A percentile compares a stretch with the other conserved stretches of the same genome.
Evolutionary conservation across 2,113 vertebrate species (phyloP).

Genomic region (Herpetotheres cachinnans): DNA sequence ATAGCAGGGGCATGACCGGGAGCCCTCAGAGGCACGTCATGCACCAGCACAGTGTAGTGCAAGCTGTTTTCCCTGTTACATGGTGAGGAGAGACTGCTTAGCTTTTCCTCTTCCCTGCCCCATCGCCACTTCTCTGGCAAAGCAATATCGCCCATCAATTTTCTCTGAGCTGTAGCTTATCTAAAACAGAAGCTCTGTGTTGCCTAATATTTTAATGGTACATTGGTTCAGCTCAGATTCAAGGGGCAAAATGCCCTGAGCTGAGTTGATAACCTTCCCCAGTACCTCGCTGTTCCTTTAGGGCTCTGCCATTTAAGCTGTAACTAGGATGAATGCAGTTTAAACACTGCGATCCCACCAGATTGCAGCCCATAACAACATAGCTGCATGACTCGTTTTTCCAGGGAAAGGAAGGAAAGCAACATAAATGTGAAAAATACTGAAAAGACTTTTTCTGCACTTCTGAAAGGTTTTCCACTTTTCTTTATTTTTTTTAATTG

Average conservation of each 20-base stretch:
- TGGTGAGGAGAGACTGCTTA: not conserved
- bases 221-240: not conserved
- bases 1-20: not conserved
- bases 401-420: not conserved
- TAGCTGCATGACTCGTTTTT: not conserved
- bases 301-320: slow-evolving; percentile 26
- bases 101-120: not conserved
- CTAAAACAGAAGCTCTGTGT: not conserved
- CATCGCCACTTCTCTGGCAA: not conserved
- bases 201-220: not conserved
- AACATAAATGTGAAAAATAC: not conserved
- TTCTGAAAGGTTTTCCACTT: not conserved
- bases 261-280: not conserved
- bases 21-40: fast-evolving
- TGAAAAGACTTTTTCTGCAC: not conserved
- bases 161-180: not conserved
- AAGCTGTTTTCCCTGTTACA: not conserved
- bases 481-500: not conserved
- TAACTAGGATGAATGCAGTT: not conserved
- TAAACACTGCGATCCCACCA: not conserved
- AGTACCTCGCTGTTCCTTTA: not conserved
- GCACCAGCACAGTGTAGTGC: not conserved
- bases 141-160: not conserved
- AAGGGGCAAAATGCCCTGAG: not conserved
- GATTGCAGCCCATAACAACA: slow-evolving; percentile 4